Percentiles rank a stretch among this genome's conserved stretches.
Evolutionary conservation across 1,140 invertebrate species (phyloP).

Genomic region (Stegodyphus mimosarum): DNA sequence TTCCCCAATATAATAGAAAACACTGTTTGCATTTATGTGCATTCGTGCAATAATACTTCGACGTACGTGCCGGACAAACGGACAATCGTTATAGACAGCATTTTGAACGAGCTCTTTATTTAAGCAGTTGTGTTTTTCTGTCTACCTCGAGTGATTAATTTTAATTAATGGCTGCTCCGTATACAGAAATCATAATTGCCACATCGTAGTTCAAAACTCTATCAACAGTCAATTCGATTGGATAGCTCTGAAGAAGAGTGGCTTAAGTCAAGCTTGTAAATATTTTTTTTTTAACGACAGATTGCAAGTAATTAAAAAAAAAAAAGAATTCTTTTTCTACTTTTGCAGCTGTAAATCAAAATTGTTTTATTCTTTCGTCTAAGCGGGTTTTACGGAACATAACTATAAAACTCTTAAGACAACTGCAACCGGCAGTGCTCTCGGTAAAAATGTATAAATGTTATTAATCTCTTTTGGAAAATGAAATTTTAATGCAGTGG

Average conservation of each 20-base stretch:
- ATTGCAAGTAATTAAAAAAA: too few species aligned
- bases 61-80: conserved; percentile 20
- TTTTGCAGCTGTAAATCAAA: too few species aligned
- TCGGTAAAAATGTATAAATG: too few species aligned
- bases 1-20: conserved; percentile 21
- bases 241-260: background rate
- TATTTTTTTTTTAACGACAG: too few species aligned
- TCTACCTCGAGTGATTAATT: conserved; percentile 47
- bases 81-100: conserved; percentile 20
- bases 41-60: conserved; percentile 15
- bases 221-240: conserved; percentile 29
- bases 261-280: background rate
- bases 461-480: too few species aligned
- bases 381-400: too few species aligned
- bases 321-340: too few species aligned
- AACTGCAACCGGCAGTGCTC: too few species aligned
- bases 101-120: conserved; percentile 48
- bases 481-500: too few species aligned
- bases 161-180: conserved; percentile 57
- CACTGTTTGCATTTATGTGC: background rate
- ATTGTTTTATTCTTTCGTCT: too few species aligned
- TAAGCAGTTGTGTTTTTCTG: conserved; percentile 15
- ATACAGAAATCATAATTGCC: conserved; percentile 47
- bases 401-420: too few species aligned
- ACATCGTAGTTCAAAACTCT: conserved; percentile 46